These are phyloP conservation scores for Stramonita haemastoma DNA, from an alignment of 2,888 invertebrate species.

Conservation along the genomic window DNA sequence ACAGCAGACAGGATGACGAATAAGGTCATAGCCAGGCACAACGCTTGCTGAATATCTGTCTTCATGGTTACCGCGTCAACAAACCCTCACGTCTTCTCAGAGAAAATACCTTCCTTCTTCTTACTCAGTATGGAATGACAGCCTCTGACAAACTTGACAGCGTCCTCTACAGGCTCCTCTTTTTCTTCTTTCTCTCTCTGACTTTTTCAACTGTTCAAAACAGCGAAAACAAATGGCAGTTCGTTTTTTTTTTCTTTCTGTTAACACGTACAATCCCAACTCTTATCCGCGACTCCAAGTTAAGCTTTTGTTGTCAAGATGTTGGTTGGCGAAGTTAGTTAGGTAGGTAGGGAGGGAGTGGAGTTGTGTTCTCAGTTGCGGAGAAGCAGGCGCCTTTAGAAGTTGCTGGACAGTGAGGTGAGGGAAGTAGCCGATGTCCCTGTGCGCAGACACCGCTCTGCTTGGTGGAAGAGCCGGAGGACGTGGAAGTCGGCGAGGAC, in stretches of 20 bases:
- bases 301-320: too few species aligned
- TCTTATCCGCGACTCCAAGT: not conserved
- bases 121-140: not conserved
- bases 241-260: not conserved
- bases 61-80: not conserved
- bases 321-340: too few species aligned
- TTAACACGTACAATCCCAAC: constrained; percentile 10
- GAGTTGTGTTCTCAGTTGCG: too few species aligned
- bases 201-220: not conserved
- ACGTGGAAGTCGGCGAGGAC: not conserved
- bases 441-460: too few species aligned
- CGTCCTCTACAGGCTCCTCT: not conserved
- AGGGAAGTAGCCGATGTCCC: too few species aligned
- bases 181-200: not conserved
- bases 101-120: not conserved
- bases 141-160: not conserved
- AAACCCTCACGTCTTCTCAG: not conserved
- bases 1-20: constrained; percentile 31
- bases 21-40: constrained; percentile 33
- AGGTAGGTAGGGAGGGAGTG: too few species aligned
- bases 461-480: too few species aligned
- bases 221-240: not conserved
- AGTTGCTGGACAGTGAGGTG: too few species aligned
- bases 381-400: too few species aligned
- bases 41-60: constrained; percentile 21